A percentile compares a stretch with the other conserved stretches of the same genome.
These are phyloP conservation scores for Oikopleura albicans DNA, from an alignment of 23 tunicate species.

Conservation along the genomic window DNA sequence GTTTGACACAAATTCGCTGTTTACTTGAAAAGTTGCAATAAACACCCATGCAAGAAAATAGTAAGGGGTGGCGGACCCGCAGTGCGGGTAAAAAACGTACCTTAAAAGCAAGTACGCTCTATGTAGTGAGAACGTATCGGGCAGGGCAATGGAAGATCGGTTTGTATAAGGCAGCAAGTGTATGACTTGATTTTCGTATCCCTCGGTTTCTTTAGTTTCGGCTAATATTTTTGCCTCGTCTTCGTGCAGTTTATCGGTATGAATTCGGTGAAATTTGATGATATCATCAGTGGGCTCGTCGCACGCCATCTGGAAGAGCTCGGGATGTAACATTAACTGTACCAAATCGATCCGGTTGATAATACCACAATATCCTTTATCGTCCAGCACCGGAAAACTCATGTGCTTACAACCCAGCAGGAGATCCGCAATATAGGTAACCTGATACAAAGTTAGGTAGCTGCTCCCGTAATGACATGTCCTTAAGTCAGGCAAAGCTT, in stretches of 20 bases:
- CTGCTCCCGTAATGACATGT: no score
- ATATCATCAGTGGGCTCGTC: not conserved
- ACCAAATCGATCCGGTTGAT: not conserved
- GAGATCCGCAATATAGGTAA: not conserved
- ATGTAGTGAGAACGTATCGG: conserved; percentile 54
- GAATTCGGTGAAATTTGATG: not conserved
- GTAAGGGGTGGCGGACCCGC: no score
- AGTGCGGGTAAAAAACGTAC: no score
- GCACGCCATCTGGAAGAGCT: not conserved
- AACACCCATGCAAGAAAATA: no score
- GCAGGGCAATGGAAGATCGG: conserved; percentile 47
- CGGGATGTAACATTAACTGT: not conserved
- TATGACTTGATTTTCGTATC: conserved; percentile 4
- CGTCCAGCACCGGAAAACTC: conserved; percentile 9
- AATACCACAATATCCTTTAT: conserved; percentile 1
- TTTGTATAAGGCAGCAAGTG: conserved; percentile 37
- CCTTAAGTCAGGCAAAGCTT: no score
- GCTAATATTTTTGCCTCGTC: not conserved
- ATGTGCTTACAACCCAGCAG: not conserved
- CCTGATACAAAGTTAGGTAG: not conserved
- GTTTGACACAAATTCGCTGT: no score
- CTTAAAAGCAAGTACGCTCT: conserved; percentile 33
- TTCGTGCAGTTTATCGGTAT: conserved; percentile 11
- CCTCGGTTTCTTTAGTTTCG: not conserved
- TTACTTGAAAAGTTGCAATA: no score